phyloP scores from a whole-genome alignment of 2,888 invertebrate genomes.

The Laothoe populi region DNA sequence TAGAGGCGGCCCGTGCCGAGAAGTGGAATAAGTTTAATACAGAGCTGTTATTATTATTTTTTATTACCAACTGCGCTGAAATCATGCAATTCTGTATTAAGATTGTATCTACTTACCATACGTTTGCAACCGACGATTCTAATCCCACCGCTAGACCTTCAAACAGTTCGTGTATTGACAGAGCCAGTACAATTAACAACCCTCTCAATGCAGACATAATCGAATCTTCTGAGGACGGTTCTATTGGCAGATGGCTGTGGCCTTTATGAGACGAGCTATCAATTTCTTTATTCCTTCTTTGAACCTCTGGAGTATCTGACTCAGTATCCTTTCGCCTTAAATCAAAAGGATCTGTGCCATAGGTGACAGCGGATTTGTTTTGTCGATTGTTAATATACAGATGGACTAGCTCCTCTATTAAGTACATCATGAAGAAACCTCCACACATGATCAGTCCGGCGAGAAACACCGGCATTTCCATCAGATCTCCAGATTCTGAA shows the following conservation, averaged over 20 bases:
- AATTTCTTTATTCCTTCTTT: conserved; percentile 41
- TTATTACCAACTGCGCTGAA: too few species aligned
- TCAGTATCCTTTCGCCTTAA: conserved; percentile 68
- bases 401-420: conserved; percentile 92
- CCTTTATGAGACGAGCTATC: conserved; percentile 50
- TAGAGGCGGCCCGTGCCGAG: too few species aligned
- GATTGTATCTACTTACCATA: conserved; percentile 67
- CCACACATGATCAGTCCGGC: conserved; percentile 90
- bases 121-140: conserved; percentile 85
- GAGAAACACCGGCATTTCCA: conserved; percentile 85
- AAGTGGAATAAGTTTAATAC: too few species aligned
- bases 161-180: conserved; percentile 91
- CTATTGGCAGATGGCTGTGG: conserved; percentile 61
- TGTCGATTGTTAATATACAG: conserved; percentile 85
- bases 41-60: too few species aligned
- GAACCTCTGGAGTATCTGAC: conserved; percentile 21
- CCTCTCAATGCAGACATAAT: conserved; percentile 86
- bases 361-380: conserved; percentile 59
- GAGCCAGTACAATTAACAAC: conserved; percentile 90
- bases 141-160: conserved; percentile 94
- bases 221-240: conserved; percentile 57
- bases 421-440: conserved; percentile 91
- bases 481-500: conserved; percentile 75
- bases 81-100: background rate
- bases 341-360: conserved; percentile 66